Evolutionary conservation across 1,140 invertebrate species (phyloP).

Genomic region (Polypedilum vanderplanki): DNA sequence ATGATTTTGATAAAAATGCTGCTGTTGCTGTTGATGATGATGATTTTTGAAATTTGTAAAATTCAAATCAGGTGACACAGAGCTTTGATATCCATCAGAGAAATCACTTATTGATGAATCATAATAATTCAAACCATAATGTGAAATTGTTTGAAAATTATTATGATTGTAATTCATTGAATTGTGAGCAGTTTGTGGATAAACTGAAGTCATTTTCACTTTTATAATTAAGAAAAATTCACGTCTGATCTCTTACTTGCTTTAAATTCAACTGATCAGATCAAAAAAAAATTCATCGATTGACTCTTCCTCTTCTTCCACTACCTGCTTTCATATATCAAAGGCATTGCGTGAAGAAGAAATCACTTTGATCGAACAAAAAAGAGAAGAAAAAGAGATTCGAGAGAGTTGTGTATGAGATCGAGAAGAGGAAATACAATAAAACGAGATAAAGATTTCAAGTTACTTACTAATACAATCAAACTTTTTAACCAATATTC

Average conservation of each 20-base stretch:
- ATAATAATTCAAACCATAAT: conserved; percentile 6
- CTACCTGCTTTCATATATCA: neutral
- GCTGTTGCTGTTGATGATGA: neutral
- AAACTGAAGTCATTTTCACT: conserved; percentile 8
- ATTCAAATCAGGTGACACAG: neutral
- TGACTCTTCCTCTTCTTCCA: no score
- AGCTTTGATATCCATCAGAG: neutral
- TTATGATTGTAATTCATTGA: no score
- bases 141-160: neutral
- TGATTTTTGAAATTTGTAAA: neutral
- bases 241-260: neutral
- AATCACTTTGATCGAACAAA: no score
- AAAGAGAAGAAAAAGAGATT: neutral
- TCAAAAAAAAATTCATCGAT: neutral
- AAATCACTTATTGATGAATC: neutral
- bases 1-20: neutral
- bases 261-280: neutral
- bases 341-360: no score
- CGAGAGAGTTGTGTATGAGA: neutral
- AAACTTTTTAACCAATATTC: no score
- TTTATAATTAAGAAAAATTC: no score
- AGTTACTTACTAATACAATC: no score
- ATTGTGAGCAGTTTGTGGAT: neutral
- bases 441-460: no score
- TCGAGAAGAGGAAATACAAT: neutral